Percentiles rank a stretch among this genome's conserved stretches.
Evolutionary conservation across 2,888 invertebrate genomes (phyloP).

Genomic region (Capitulum mitella): DNA sequence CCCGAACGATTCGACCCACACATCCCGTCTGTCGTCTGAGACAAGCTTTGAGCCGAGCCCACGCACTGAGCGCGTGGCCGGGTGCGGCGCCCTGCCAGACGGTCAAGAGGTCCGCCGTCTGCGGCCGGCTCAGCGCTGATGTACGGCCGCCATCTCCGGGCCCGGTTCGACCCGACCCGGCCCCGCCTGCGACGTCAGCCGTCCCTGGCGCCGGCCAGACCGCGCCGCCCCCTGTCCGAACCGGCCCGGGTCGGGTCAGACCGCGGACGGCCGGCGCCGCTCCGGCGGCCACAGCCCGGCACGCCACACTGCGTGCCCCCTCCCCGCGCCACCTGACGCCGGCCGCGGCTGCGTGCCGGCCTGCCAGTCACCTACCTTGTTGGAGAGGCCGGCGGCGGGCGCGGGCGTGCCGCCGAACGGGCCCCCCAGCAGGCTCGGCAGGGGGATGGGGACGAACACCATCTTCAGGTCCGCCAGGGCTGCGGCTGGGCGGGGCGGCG

Average conservation of each 20-base stretch:
- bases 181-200: neutral
- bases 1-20: no score
- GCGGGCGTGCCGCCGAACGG: neutral
- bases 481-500: neutral
- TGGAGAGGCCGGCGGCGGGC: neutral
- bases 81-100: no score
- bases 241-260: no score
- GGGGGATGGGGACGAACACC: conserved; percentile 14
- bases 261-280: neutral
- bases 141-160: neutral
- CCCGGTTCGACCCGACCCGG: no score
- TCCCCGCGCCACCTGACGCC: neutral
- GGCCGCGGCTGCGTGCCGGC: neutral
- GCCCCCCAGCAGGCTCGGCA: conserved; percentile 15
- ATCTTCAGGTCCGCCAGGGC: conserved; percentile 23
- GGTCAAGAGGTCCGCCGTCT: no score
- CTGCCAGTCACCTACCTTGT: neutral
- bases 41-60: no score
- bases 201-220: no score
- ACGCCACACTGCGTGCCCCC: neutral
- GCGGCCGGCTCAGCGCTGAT: neutral
- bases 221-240: no score
- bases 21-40: no score
- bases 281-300: no score
- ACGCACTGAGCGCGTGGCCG: no score